Evolutionary conservation across 2,113 vertebrate species (phyloP), one percentile per base, ranked within the genome.

Genomic region (Dolichotis patagonum): DNA sequence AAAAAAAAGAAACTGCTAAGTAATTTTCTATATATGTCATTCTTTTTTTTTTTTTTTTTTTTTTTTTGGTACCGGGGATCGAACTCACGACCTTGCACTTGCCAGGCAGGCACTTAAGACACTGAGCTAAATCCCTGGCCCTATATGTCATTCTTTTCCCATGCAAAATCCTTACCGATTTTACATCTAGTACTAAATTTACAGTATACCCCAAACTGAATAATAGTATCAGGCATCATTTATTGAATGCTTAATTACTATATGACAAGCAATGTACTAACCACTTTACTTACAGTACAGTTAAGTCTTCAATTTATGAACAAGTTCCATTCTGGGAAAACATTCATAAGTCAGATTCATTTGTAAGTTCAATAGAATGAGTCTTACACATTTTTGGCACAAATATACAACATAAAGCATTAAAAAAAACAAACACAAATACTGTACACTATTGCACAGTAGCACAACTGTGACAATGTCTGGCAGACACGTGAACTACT

Each of bases 1-100:
- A 91, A 69, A 91, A 71, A 91, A 93, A 90, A 62, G 49, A 84
- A 97, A n/a, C 38, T 90, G 78, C 65, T 78, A 71, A 71, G 58
- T 88, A 81, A 85, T 87, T 62, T 49, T 85, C 38, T 91, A 62
- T 95, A 16, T 82, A 41, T 91, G n/a, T 56, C 58, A 73, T 89
- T 95, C 67, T 43, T 96, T 49, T 49, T 49, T 49, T 49, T 7
- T 49, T 9, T 49, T 49, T 49, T 49, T 49, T 9, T 9, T 49
- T 49, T 49, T 49, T 49, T 7, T 49, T 9, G 46, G 46, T 49
- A 49, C 46, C 46, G 46, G 46, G 46, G 46, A 49, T 49, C 46
- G 46, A 49, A 49, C 46, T 49, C 46, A 49, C 46, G 46, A 49
- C 46, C 9, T 5, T 9, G 6, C 9, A 9, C 46, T 49, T 49